Base-by-base conservation (phyloP, 2,113 vertebrate genomes). In the Xerus inauris region DNA sequence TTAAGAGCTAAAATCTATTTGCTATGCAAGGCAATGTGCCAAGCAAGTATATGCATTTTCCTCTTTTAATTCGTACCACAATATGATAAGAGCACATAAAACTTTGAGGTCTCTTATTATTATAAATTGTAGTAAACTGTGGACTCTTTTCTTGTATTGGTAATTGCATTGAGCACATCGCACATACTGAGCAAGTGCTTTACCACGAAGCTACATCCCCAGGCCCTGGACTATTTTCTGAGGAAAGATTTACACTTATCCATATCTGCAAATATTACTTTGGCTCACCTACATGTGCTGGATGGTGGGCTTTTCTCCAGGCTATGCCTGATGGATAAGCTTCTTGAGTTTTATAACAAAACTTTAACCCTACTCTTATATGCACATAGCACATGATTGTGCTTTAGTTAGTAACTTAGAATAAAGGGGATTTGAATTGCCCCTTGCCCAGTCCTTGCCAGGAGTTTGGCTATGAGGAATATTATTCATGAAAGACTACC, bases 291-390 rank as follows among this genome's bases (percentile, higher is more conserved):
- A 38, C 13, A 8, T 26, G 5, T 62, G 40, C 57, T 47, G 26
- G 65, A 40, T 8, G 11, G 86, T 62, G 49, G 40, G 12, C 35
- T 88, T 47, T 83, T 64, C 54, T 87, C 30, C 8, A 45, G 77
- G 13, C 10, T 3, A 4, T 32, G 45, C 64, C 64, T 57, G 57
- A 75, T 59, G 30, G 10, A 64, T 54, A 54, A 26, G 13, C 30
- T 95, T 90, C 10, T 82, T 95, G 57, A 80, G 59, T 92, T 92
- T 87, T 17, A 64, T 54, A 62, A 35, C 62, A 87, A 83, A 87
- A 79, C 38, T 9, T 67, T 93, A 75, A 82, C 20, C 11, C 30
- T 64, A 1, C 32, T 83, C 26, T 79, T 72, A 26, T 45, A 57
- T 84, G 30, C 6, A 79, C 79, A 47, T 20, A 22, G 40, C 20